Evolutionary conservation across 2,113 vertebrate genomes (phyloP), one percentile per base, ranked within the genome.

Genomic region (Cryptomyrus ogoouensis): DNA sequence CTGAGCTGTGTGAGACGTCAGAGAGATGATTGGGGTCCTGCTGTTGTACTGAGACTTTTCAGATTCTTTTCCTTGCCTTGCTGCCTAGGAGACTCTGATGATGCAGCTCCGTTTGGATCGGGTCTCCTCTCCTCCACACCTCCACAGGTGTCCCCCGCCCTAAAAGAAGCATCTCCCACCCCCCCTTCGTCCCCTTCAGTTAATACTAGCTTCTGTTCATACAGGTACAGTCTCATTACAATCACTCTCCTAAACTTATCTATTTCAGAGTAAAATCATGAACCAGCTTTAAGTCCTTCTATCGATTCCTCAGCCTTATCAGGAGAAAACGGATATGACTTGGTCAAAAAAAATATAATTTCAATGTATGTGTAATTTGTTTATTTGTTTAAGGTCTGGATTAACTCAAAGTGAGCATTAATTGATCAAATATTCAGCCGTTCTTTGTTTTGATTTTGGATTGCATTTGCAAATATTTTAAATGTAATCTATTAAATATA

Each of bases 151-250:
- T 98, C 98, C 66, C 97, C 98, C 0, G 97, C 97, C 5, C 92
- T 98, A 91, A 99, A 99, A 94, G 98, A 99, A 93, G 96, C 96
- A 6, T 97, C 98, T 0, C 97, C 98, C 84, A 99, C 98, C 0
- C 98, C 98, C 0, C 98, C 98, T 8, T 98, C 98, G 58, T 99
- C 98, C n/a, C 98, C 98, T 0, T 98, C 98, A 2, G 96, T 99
- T 91, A 97, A 96, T 90, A 95, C 96, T 92, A 96, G 96, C 92
- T 95, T 98, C 93, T 94, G 93, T 90, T 95, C 97, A 56, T 96
- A 97, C 94, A 98, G 97, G 98, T 98, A 95, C 42, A 39, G 42
- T 66, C 85, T 56, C 24, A 31, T 80, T 46, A 66, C 50, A 77
- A 12, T 83, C n/a, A 58, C n/a, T 50, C 52, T 42, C 44, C 31